Evolutionary conservation across 2,113 vertebrate genomes (phyloP).

Genomic region (Phyllostomus discolor): DNA sequence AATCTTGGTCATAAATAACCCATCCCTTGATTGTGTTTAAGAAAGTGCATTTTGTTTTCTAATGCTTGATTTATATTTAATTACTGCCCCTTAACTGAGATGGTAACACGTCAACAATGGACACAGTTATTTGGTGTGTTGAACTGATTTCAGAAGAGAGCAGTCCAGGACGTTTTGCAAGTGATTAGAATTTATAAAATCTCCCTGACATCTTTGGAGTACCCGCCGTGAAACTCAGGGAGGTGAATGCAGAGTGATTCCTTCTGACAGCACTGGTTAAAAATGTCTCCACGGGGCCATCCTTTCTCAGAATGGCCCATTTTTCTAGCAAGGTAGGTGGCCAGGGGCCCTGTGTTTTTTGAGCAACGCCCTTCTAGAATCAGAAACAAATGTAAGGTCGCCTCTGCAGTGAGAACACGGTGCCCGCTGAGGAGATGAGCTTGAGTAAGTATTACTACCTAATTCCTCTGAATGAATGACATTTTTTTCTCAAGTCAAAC

Average conservation of each 20-base stretch:
- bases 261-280: background rate
- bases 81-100: background rate
- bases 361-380: background rate
- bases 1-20: background rate
- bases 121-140: background rate
- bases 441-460: background rate
- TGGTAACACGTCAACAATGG: background rate
- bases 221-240: background rate
- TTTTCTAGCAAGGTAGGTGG: background rate
- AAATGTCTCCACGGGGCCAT: background rate
- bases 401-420: background rate
- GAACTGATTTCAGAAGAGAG: background rate
- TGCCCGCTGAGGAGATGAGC: background rate
- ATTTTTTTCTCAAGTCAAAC: background rate
- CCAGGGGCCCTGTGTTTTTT: background rate
- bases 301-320: background rate
- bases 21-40: background rate
- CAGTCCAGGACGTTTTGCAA: background rate
- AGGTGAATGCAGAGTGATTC: background rate
- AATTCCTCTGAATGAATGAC: background rate
- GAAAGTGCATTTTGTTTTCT: background rate
- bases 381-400: background rate
- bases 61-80: background rate
- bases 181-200: background rate
- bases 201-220: background rate